Conservation (phyloP, 2,797 vertebrate species). For the Cyclura pinguis region DNA sequence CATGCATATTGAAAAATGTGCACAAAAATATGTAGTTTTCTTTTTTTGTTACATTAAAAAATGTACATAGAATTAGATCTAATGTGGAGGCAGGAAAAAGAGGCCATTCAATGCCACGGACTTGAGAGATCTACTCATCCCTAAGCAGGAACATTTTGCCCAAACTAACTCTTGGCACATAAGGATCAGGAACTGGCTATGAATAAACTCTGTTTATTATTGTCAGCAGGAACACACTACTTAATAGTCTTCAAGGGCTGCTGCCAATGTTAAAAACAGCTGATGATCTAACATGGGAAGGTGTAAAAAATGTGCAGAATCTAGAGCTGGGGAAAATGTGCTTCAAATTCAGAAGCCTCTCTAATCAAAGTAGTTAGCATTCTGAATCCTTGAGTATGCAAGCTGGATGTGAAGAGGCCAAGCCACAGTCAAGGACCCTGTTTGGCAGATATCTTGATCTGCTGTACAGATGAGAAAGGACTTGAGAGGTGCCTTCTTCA, state of each 20-base stretch:
- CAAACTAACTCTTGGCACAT: too few relatives aligned
- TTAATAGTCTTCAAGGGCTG: not conserved
- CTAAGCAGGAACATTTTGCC: not conserved
- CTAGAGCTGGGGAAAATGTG: not conserved
- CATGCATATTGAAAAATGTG: too few relatives aligned
- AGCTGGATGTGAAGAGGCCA: conserved; percentile 45
- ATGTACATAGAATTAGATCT: not conserved
- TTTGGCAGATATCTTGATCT: conserved; percentile 54
- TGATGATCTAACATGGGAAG: not conserved
- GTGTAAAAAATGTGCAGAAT: not conserved
- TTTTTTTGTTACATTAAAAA: too few relatives aligned
- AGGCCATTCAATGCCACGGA: not conserved
- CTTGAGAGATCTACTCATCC: not conserved
- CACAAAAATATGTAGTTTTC: too few relatives aligned
- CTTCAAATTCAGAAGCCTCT: not conserved
- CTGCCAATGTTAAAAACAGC: not conserved
- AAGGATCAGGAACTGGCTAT: not conserved
- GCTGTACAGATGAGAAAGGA: conserved; percentile 51
- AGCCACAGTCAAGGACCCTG: conserved; percentile 39
- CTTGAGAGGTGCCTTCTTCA: conserved; percentile 50
- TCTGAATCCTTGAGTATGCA: conserved; percentile 47
- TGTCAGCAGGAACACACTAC: not conserved
- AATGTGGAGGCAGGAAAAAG: not conserved
- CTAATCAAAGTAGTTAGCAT: conserved; percentile 10
- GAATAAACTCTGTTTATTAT: conserved; percentile 2